Base-by-base conservation (phyloP, 2,113 vertebrate species). In the Pardalotus punctatus region DNA sequence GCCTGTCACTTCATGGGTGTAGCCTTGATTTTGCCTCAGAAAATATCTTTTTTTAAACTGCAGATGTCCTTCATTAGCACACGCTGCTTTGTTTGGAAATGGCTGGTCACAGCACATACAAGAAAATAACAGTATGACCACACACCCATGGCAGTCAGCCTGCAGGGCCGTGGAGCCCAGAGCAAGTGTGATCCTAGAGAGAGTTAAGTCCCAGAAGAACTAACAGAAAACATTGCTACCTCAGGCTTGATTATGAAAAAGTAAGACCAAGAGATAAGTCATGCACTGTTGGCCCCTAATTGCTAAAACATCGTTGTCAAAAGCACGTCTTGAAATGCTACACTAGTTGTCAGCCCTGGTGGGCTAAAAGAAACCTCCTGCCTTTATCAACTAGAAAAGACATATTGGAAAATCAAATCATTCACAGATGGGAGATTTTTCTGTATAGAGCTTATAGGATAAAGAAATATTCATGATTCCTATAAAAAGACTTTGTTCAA, bases 61-160 rank as follows among this genome's bases (percentile, higher is more conserved):
- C 85, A 94, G 81, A 92, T 94, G 90, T 88, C 94, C 81, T 96
- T 96, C 50, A 74, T 88, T 84, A 97, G 86, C 85, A 91, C 80
- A 35, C 0, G 1, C 33, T 71, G 12, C 60, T 73, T 80, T 74
- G 43, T 76, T 86, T 4, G 1, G 56, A 74, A 60, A 33, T 24
- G n/a, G 29, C 7, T 15, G 9, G 28, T 62, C 77, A 51, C 24
- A n/a, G 48, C 29, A 43, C 29, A 23, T 12, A 14, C 12, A 58
- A 56, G 54, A 43, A 81, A 60, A 51, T 29, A 56, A 31, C 36
- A 45, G 43, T 40, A 56, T 3, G 3, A 45, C 35, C 3, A 1
- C 4, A 23, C 9, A 82, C 36, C 42, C 42, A 3, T 7, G 56
- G 40, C 71, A 79, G 17, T n/a, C 62, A 51, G 50, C 42, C 38